Evolutionary conservation across 2,113 vertebrate species (phyloP), one percentile per base, ranked within the genome.

Genomic region (Poecile atricapillus): DNA sequence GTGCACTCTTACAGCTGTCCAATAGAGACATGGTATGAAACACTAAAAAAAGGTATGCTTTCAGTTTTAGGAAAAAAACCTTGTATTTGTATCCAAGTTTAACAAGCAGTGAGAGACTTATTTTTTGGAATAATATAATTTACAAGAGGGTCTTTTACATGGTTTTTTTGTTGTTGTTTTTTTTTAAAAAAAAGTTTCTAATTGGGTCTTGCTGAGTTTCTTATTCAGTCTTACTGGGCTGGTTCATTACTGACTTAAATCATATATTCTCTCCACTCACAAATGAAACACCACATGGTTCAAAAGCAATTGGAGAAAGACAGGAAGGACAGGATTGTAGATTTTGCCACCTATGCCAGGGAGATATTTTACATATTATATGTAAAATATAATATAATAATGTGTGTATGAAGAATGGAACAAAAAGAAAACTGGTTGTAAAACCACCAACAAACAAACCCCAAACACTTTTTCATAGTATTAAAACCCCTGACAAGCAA

Each of bases 161-260:
- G n/a, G 24, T 4, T 39, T n/a, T 52, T 52, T n/a, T n/a, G 43
- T 19, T 6, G 3, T 19, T 5, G 21, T 27, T 25, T 0, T 2
- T 35, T 49, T 41, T 41, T 60, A 12, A 39, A 5, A n/a, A n/a
- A n/a, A 3, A 67, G 24, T 75, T 91, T 85, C 21, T 37, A 20
- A 13, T 28, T 75, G 27, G 12, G 6, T 75, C 18, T 71, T 74
- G 15, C 14, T 37, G 10, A 52, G 15, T 70, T 87, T 89, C 33
- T 52, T 52, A 5, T 20, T 74, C 43, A 22, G 7, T 78, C 20
- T 63, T 68, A 35, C 1, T 41, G 25, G 74, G 10, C 20, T 85
- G 62, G 14, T 60, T 82, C 22, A 19, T 90, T 73, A 30, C 39
- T 76, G 74, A 31, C 62, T 71, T 55, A 43, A 83, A 28, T 80